Conservation (phyloP, 2,113 vertebrate species). For the Fukomys damarensis region DNA sequence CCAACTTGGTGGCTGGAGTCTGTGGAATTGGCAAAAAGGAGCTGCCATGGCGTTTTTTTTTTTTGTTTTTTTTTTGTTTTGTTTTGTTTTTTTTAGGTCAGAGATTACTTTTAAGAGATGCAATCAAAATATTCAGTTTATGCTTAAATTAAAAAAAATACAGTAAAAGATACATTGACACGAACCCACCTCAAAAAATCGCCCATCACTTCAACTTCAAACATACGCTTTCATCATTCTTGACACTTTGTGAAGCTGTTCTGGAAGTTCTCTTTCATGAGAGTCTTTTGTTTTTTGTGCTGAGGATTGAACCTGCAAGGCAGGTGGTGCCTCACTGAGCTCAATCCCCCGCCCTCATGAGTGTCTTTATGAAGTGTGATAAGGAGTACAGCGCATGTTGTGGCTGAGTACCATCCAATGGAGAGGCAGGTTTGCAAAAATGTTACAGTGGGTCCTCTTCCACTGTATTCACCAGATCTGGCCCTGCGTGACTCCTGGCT, state of each 20-base stretch:
- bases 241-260: not conserved
- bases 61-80: too few species aligned
- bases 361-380: not conserved
- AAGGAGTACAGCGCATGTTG: not conserved
- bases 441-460: not conserved
- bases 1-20: not conserved
- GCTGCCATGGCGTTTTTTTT: too few species aligned
- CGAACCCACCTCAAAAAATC: not conserved
- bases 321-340: too few species aligned
- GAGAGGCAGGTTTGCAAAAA: not conserved
- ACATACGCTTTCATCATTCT: not conserved
- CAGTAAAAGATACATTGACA: not conserved
- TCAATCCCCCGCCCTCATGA: too few species aligned
- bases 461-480: not conserved
- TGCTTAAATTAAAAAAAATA: not conserved
- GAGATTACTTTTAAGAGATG: not conserved
- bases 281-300: too few species aligned
- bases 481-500: not conserved
- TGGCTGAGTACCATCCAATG: not conserved
- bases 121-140: not conserved
- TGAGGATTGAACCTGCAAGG: too few species aligned
- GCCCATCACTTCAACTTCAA: not conserved
- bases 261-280: not conserved
- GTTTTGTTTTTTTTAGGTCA: not conserved
- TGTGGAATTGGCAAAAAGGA: not conserved